Conservation (phyloP, 2,113 vertebrate species). For the Chloropsis hardwickii region DNA sequence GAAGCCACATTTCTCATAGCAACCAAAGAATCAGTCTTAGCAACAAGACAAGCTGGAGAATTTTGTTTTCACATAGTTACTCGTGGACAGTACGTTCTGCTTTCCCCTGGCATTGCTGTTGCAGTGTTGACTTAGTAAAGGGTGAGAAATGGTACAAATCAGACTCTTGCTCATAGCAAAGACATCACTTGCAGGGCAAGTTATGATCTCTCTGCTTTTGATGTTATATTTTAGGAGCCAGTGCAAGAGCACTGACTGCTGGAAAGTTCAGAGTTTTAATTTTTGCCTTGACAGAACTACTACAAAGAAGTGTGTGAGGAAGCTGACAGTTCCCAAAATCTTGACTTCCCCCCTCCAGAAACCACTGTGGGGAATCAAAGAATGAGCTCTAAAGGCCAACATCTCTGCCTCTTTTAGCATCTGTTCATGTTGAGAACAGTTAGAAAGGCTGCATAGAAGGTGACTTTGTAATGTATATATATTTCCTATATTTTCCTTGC, state of each 20-base stretch:
- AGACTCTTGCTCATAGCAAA: background rate
- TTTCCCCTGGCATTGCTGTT: background rate
- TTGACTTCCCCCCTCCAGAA: background rate
- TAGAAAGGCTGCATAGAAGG: background rate
- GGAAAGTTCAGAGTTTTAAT: background rate
- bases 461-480: background rate
- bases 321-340: background rate
- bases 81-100: slow-evolving; percentile 40
- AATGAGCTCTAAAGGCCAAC: background rate
- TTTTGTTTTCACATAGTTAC: slow-evolving; percentile 23
- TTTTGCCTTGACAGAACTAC: background rate
- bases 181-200: background rate
- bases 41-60: slow-evolving; percentile 49
- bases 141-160: background rate
- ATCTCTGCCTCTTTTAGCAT: background rate
- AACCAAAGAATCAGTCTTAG: slow-evolving; percentile 50
- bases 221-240: background rate
- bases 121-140: background rate
- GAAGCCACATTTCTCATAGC: slow-evolving; percentile 46
- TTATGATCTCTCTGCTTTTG: background rate
- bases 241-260: background rate
- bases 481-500: background rate
- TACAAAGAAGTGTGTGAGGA: background rate
- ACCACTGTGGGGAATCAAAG: background rate
- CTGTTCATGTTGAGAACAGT: background rate